phyloP scores from a whole-genome alignment of 2,888 invertebrate genomes.

The Tanypteryx hageni region DNA sequence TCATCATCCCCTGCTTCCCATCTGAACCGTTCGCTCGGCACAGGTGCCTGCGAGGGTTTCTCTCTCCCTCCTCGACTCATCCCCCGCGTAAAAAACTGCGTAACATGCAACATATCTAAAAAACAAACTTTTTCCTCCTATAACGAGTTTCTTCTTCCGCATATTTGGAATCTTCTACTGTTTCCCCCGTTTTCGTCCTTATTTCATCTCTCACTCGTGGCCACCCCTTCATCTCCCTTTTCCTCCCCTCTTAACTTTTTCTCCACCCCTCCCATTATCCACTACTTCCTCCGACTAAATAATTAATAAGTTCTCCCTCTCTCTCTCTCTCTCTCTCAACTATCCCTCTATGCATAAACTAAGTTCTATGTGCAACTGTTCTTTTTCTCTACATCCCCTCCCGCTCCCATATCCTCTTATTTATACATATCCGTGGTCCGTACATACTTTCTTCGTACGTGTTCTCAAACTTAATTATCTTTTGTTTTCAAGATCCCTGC shows the following conservation, averaged over 20 bases:
- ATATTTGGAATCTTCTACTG: background rate
- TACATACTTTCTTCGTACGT: background rate
- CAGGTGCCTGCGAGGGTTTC: too few relatives aligned
- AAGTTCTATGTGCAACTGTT: background rate
- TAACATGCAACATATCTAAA: too few relatives aligned
- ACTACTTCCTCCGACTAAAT: background rate
- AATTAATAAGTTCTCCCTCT: background rate
- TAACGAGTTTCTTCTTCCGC: background rate
- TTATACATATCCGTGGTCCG: background rate
- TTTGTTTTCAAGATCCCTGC: background rate
- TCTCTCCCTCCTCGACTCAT: too few relatives aligned
- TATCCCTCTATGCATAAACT: background rate
- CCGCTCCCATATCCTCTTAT: slow-evolving; percentile 2
- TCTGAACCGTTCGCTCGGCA: too few relatives aligned
- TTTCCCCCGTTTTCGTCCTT: background rate
- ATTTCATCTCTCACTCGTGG: background rate
- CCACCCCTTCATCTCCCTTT: background rate
- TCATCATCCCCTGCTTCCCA: too few relatives aligned
- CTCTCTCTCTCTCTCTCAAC: background rate
- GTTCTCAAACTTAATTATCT: background rate
- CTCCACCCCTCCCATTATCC: background rate
- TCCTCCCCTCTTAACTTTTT: background rate
- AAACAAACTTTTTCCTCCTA: background rate
- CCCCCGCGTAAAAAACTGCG: too few relatives aligned
- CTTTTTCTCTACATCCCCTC: too few relatives aligned